These are phyloP conservation scores for Dicyrtomina minuta DNA, from an alignment of 2,888 invertebrate species.

Conservation along the genomic window DNA sequence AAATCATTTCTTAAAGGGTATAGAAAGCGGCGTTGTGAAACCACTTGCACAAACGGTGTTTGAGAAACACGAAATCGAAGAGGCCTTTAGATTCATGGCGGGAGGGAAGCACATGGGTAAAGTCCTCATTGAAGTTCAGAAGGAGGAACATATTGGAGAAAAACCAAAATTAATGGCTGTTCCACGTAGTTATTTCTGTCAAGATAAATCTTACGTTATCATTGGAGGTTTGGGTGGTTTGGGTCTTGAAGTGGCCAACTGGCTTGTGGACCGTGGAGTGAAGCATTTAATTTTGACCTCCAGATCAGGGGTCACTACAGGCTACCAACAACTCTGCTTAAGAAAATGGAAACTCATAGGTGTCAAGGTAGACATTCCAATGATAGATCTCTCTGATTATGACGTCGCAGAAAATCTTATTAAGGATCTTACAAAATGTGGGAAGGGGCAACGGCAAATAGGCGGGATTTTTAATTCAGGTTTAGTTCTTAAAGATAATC, in stretches of 20 bases:
- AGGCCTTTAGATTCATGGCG: slow-evolving; percentile 71
- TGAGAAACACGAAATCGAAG: slow-evolving; percentile 66
- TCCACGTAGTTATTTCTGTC: slow-evolving; percentile 62
- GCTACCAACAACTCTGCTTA: slow-evolving; percentile 29
- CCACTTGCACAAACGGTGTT: slow-evolving; percentile 67
- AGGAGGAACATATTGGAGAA: no score
- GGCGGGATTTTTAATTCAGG: slow-evolving; percentile 94
- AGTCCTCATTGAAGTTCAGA: no score
- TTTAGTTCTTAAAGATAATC: slow-evolving; percentile 57
- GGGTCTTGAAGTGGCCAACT: slow-evolving; percentile 36
- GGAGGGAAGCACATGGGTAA: slow-evolving; percentile 71
- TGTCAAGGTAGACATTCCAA: slow-evolving; percentile 8
- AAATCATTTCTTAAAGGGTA: slow-evolving; percentile 67
- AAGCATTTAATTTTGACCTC: slow-evolving; percentile 29
- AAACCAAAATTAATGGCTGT: slow-evolving; percentile 55
- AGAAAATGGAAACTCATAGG: slow-evolving; percentile 7
- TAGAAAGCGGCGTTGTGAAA: slow-evolving; percentile 63
- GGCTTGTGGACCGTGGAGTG: slow-evolving; percentile 33
- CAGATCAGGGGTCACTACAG: slow-evolving; percentile 6
- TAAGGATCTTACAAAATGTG: no score
- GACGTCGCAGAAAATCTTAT: slow-evolving; percentile 15
- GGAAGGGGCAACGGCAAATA: no score
- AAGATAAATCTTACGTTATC: slow-evolving; percentile 60
- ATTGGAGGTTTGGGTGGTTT: slow-evolving; percentile 59
- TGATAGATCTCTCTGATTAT: slow-evolving; percentile 18